These are phyloP conservation scores for Nautilus pompilius DNA, from an alignment of 1,140 invertebrate genomes.

Conservation along the genomic window DNA sequence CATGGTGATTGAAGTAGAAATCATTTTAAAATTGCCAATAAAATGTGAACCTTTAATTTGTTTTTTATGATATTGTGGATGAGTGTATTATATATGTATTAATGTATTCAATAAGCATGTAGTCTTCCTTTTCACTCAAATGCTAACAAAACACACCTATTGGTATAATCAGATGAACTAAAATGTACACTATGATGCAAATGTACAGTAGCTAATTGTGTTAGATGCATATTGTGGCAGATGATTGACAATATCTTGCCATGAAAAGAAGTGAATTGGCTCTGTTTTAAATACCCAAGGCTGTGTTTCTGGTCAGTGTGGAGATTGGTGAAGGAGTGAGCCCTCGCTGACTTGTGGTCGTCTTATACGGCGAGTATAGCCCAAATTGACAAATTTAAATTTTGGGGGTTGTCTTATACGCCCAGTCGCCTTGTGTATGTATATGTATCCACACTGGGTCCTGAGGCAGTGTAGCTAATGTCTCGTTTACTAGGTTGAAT, in stretches of 20 bases:
- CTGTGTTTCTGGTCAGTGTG: no score
- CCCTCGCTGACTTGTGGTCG: no score
- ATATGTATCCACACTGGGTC: no score
- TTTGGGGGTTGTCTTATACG: no score
- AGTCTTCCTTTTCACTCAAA: neutral
- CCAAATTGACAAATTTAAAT: no score
- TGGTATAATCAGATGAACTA: conserved; percentile 1
- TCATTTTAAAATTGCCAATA: neutral
- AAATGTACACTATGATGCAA: neutral
- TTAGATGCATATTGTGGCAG: neutral
- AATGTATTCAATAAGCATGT: neutral
- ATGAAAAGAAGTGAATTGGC: no score
- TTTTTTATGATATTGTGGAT: neutral
- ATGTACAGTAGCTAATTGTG: neutral
- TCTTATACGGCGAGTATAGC: no score
- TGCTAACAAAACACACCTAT: neutral
- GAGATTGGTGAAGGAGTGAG: no score
- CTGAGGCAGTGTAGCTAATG: no score
- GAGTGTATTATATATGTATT: neutral
- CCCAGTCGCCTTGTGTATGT: no score
- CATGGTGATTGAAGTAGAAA: neutral
- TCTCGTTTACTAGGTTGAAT: no score
- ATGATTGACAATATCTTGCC: neutral
- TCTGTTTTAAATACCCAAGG: no score
- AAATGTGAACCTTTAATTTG: neutral